Base-by-base conservation (phyloP, 92 coral and sea anemone species). In the Blastomussa wellsi region DNA sequence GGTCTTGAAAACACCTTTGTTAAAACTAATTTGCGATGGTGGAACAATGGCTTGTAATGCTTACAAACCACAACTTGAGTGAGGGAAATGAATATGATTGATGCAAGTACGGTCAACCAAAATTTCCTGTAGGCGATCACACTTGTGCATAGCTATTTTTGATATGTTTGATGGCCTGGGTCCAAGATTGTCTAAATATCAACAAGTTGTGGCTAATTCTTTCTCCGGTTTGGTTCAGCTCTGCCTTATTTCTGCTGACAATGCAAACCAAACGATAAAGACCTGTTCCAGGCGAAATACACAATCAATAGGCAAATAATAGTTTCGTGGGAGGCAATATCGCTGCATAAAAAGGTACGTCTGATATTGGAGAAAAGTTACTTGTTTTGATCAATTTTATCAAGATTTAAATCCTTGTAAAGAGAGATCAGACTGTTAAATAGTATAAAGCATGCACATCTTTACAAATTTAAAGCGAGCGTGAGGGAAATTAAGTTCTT, bases 331-430 rank as follows among this genome's bases (percentile, higher is more conserved):
- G 51, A 48, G 42, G 42, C 78, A 82, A 71, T 82, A 71, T 71
- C 62, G n/a, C 16, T 15, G 49, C 10, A 57, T 15, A 82, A 82
- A 72, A 82, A 82, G 85, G 85, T 81, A 81, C 48, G 77, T 81
- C 15, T 13, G 76, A 68, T 51, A 82, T 82, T 39, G 78, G 36
- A 11, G 41, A 6, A 10, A 0, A 32, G 13, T 38, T 48, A 44
- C 10, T n/a, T 51, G 55, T 28, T 10, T 51, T 28, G 7, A 20
- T 33, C 32, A 2, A 36, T 24, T 2, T 24, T 28, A 7, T 10
- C 42, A 80, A 1, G 47, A 70, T 17, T 33, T 70, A 8, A 36
- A 38, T 38, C 41, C n/a, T 11, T 17, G 48, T n/a, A 38, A 3
- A 36, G 44, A 5, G 20, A 6, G 44, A 20, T 70, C 44, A 70